Base-by-base conservation (phyloP, 2,888 invertebrate species). In the Branchellion lobata region DNA sequence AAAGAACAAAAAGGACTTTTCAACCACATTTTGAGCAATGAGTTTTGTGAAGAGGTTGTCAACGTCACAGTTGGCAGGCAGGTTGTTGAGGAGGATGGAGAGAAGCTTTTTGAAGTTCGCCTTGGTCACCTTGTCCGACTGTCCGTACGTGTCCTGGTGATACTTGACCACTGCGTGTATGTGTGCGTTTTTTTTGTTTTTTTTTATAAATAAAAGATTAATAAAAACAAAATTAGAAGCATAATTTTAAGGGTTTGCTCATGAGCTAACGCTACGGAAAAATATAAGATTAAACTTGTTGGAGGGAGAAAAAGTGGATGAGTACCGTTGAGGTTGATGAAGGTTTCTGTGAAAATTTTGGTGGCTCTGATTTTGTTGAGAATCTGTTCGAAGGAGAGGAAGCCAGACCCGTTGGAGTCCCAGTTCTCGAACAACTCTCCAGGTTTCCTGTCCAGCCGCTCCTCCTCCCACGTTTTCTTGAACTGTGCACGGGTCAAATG, bases 341-440 rank as follows among this genome's bases (percentile, higher is more conserved):
- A 33, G 21, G 61, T 29, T 3, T 77, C 77, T 11, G 61, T 65
- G 33, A 77, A 65, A 1, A 77, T 8, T 31, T 34, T 77, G 0
- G 33, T 65, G 77, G 61, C 14, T 11, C 27, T 65, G 14, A 77
- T 8, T 61, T 65, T 33, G 1, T 36, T 14, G 11, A 36, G 27
- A 1, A 77, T 5, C 27, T 29, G 21, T n/a, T 27, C 27, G 36
- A 77, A 33, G 18, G 77, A 61, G 21, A 77, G 34, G 27, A 5
- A 77, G 1, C 77, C 65, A n/a, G 77, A 31, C 1, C 27, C 65
- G 40, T 77, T 77, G 3, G 33, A 33, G 24, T 77, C 77, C 77
- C 77, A 77, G 34, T 33, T 31, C 27, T 77, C 77, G n/a, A 77
- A 77, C 8, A 61, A 21, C 8, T 61, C 77, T 21, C 65, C 61